Conservation (phyloP, 2,888 invertebrate genomes). For the Tromatobia lineatoria region DNA sequence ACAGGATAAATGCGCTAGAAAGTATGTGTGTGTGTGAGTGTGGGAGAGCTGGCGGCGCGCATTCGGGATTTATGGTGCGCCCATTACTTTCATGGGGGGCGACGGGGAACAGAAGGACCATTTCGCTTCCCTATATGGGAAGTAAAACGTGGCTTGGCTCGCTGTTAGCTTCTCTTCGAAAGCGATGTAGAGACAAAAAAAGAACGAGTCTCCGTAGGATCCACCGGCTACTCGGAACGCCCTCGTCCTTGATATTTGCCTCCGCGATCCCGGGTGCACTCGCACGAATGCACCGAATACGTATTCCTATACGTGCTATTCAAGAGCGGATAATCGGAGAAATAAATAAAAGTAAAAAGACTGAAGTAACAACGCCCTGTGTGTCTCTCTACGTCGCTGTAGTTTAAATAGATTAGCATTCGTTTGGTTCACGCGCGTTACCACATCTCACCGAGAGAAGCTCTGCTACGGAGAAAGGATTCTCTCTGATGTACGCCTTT, state of each 20-base stretch:
- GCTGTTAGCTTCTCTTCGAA: slow-evolving; percentile 53
- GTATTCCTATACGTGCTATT: slow-evolving; percentile 8
- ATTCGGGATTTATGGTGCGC: slow-evolving; percentile 65
- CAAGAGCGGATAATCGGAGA: slow-evolving; percentile 25
- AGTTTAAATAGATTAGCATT: slow-evolving; percentile 40
- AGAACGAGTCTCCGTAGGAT: neutral
- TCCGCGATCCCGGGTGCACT: neutral
- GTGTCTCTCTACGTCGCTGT: neutral
- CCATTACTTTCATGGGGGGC: slow-evolving; percentile 64
- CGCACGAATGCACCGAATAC: slow-evolving; percentile 27
- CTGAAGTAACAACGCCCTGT: neutral
- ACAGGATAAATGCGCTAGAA: neutral
- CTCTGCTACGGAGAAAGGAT: slow-evolving; percentile 26
- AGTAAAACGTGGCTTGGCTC: slow-evolving; percentile 66
- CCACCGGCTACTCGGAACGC: slow-evolving; percentile 6
- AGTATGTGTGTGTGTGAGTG: slow-evolving; percentile 27
- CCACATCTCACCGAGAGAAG: slow-evolving; percentile 21
- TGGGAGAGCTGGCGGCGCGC: slow-evolving; percentile 52
- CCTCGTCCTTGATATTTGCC: slow-evolving; percentile 33
- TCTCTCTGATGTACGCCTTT: slow-evolving; percentile 30
- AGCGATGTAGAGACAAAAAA: slow-evolving; percentile 24
- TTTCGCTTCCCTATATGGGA: slow-evolving; percentile 65
- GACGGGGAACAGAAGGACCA: slow-evolving; percentile 65
- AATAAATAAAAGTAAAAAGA: slow-evolving; percentile 29
- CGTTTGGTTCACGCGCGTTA: slow-evolving; percentile 29